These are phyloP conservation scores for Picathartes gymnocephalus DNA, from an alignment of 2,113 vertebrate species.

Conservation along the genomic window DNA sequence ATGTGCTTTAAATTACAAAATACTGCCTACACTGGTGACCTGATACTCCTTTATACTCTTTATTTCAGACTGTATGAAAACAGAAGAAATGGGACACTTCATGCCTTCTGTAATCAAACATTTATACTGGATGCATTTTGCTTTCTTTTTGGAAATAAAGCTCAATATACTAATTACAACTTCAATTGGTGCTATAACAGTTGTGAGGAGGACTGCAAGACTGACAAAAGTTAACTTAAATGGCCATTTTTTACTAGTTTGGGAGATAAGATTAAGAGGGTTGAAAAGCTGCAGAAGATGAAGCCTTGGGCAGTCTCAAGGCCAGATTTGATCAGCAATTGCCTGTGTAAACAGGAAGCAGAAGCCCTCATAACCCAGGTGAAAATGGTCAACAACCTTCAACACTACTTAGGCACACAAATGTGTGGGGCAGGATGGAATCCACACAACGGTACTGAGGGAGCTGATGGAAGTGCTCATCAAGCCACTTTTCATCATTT, in stretches of 20 bases:
- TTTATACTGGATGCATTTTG: neutral
- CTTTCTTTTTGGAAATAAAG: neutral
- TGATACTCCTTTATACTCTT: neutral
- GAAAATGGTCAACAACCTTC: neutral
- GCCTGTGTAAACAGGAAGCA: neutral
- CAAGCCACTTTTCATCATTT: neutral
- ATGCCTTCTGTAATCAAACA: neutral
- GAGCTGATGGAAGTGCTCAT: neutral
- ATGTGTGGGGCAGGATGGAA: neutral
- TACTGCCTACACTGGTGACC: neutral
- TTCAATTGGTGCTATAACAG: neutral
- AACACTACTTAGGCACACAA: neutral
- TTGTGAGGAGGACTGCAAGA: neutral
- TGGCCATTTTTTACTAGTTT: neutral
- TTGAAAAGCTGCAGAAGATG: neutral
- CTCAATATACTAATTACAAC: neutral
- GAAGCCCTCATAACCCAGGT: too few species aligned
- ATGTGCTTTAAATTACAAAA: neutral
- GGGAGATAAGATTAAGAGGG: neutral
- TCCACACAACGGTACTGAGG: neutral
- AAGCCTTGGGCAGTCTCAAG: neutral
- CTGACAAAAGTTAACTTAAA: neutral
- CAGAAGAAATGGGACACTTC: neutral
- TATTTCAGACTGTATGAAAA: neutral
- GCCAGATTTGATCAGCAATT: neutral